phyloP scores from a whole-genome alignment of 2,113 vertebrate genomes.

The Todiramphus chloris region DNA sequence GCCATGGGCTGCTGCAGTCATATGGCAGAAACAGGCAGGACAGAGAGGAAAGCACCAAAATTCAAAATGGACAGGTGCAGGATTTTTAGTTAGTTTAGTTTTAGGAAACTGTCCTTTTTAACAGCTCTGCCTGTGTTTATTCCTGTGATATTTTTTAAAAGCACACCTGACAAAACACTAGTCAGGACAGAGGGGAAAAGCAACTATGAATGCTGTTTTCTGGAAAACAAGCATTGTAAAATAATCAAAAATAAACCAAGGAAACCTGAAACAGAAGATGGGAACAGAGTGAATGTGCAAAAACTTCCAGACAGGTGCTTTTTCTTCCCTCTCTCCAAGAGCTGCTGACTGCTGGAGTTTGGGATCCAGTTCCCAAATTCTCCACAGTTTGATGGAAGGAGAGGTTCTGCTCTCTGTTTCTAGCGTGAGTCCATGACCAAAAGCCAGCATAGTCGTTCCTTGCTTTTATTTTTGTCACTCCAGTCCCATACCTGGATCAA shows the following conservation, averaged over 20 bases:
- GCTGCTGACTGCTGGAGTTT: background rate
- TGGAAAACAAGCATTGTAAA: background rate
- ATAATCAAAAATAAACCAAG: background rate
- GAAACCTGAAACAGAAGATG: background rate
- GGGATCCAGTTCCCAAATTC: background rate
- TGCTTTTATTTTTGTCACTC: background rate
- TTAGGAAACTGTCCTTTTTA: background rate
- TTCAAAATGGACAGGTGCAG: background rate
- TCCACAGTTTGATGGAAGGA: rapidly evolving
- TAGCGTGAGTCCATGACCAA: rapidly evolving
- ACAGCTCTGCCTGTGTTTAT: background rate
- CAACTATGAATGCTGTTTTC: background rate
- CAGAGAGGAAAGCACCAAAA: background rate
- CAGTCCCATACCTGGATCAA: background rate
- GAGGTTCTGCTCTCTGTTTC: background rate
- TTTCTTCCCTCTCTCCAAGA: background rate
- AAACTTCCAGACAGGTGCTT: background rate
- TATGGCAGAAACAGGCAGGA: background rate
- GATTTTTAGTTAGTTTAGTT: background rate
- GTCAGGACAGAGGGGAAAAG: background rate
- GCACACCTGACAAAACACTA: background rate
- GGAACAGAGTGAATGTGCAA: background rate
- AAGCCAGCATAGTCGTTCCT: background rate
- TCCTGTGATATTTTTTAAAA: background rate
- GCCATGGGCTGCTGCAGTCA: background rate